A percentile compares a stretch with the other conserved stretches of the same genome.
Conservation (phyloP, 2,113 vertebrate genomes). For the Nothocercus julius region DNA sequence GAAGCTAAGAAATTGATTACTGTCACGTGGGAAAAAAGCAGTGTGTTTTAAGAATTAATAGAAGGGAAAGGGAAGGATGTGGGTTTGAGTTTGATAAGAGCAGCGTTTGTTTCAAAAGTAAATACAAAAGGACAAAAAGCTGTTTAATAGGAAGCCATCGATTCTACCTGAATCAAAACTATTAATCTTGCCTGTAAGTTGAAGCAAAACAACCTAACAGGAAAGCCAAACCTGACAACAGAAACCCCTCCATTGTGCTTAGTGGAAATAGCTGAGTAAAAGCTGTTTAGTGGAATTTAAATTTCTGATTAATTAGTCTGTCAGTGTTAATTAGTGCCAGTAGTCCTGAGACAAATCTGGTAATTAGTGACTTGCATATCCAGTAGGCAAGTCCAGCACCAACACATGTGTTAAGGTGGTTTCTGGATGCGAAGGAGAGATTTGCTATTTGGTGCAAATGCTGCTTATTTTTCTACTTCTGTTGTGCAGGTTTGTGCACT, state of each 20-base stretch:
- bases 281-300: constrained; percentile 48
- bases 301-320: constrained; percentile 68
- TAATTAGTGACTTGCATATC: constrained; percentile 36
- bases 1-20: not conserved
- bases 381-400: constrained; percentile 23
- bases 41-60: not conserved
- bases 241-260: not conserved
- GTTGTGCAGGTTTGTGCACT: not conserved
- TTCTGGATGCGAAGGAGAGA: not conserved
- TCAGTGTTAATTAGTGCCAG: constrained; percentile 69
- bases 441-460: not conserved
- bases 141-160: not conserved
- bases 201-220: not conserved
- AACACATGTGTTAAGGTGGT: constrained; percentile 12
- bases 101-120: not conserved
- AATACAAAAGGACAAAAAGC: not conserved
- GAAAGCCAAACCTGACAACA: not conserved
- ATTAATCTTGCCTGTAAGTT: not conserved
- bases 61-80: not conserved
- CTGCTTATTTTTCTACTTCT: not conserved
- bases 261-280: constrained; percentile 33
- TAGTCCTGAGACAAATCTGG: constrained; percentile 51
- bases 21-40: not conserved
- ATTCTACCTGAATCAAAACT: not conserved
- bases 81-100: not conserved